Percentiles rank a stretch among this genome's conserved stretches.
These are phyloP conservation scores for Pan paniscus DNA, from an alignment of 2,113 vertebrate genomes.

Conservation along the genomic window DNA sequence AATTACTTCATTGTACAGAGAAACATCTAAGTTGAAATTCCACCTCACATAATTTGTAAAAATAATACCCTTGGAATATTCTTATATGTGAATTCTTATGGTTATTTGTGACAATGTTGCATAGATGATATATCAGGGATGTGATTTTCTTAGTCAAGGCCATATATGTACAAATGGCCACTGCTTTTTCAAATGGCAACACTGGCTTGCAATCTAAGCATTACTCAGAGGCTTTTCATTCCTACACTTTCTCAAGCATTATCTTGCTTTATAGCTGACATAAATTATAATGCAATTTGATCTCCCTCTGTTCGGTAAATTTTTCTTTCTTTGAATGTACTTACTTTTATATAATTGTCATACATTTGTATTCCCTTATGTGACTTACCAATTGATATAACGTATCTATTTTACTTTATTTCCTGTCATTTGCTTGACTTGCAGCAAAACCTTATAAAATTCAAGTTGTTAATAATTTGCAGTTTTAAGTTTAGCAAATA, in stretches of 20 bases:
- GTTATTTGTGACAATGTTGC: neutral
- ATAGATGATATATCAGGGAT: neutral
- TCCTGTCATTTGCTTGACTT: slow-evolving; percentile 29
- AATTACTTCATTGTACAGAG: neutral
- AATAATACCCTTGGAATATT: neutral
- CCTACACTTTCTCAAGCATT: neutral
- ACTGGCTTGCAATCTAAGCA: neutral
- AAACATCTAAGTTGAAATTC: neutral
- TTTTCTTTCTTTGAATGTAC: neutral
- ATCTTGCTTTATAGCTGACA: neutral
- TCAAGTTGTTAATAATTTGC: neutral
- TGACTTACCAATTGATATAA: slow-evolving; percentile 15
- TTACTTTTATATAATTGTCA: slow-evolving; percentile 16
- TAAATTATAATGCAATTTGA: neutral
- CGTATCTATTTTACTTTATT: slow-evolving; percentile 29
- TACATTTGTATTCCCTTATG: neutral
- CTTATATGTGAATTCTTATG: neutral
- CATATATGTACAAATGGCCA: neutral
- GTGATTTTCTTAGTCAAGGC: neutral
- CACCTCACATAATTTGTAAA: neutral
- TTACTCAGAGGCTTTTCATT: neutral
- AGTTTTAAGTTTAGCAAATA: slow-evolving; percentile 43
- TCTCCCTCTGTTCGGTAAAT: neutral
- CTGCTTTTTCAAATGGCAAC: neutral
- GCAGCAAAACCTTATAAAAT: neutral